A percentile compares a stretch with the other conserved stretches of the same genome.
Conservation (phyloP, 2,888 invertebrate species). For the Agriopis marginaria region DNA sequence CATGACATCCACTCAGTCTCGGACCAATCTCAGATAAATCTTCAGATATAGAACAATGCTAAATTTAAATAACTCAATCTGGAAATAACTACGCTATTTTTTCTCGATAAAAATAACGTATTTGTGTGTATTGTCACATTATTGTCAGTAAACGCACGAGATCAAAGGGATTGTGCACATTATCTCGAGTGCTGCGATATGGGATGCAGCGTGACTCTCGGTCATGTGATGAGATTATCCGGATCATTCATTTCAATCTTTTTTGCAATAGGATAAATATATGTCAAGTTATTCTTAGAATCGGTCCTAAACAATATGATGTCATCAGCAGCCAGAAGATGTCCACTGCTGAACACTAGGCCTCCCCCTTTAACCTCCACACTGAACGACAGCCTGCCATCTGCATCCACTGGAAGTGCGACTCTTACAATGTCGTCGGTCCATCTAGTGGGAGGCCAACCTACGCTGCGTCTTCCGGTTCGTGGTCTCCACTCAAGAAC, state of each 20-base stretch:
- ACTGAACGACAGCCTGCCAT: too few relatives aligned
- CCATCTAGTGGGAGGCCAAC: too few relatives aligned
- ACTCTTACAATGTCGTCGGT: too few relatives aligned
- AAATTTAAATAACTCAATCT: slow-evolving; percentile 7
- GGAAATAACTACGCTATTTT: background rate
- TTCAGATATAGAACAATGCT: background rate
- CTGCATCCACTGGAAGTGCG: too few relatives aligned
- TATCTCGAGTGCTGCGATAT: slow-evolving; percentile 1
- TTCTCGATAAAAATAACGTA: slow-evolving; percentile 1
- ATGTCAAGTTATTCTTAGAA: slow-evolving; percentile 5
- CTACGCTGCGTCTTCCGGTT: too few relatives aligned
- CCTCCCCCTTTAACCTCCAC: too few relatives aligned
- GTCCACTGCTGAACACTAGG: too few relatives aligned
- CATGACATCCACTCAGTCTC: background rate
- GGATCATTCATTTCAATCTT: slow-evolving; percentile 4
- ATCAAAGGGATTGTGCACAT: slow-evolving; percentile 10
- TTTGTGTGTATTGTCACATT: background rate
- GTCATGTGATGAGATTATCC: slow-evolving; percentile 29
- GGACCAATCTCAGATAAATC: too few relatives aligned
- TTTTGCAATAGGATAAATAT: background rate
- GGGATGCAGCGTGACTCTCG: slow-evolving; percentile 1
- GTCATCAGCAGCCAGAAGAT: too few relatives aligned
- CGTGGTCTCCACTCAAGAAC: too few relatives aligned
- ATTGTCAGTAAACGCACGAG: slow-evolving; percentile 3
- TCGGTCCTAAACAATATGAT: background rate